phyloP scores from a whole-genome alignment of 1,140 invertebrate species.

The Orius insidiosus region DNA sequence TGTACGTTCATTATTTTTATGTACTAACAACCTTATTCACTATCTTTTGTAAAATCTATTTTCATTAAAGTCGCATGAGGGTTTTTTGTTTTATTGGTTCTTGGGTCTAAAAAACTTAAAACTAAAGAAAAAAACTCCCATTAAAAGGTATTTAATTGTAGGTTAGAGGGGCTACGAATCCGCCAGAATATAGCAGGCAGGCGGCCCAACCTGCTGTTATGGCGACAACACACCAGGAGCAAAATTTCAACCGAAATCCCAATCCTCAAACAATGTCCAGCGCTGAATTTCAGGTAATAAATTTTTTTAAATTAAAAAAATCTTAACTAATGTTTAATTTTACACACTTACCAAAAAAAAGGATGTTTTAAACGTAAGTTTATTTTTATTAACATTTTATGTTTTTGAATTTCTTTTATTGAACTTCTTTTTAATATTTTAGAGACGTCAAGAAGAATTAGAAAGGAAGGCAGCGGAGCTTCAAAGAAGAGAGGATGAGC shows the following conservation, averaged over 20 bases:
- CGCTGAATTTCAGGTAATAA: conserved; percentile 52
- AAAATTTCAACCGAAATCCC: conserved; percentile 34
- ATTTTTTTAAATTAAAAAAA: too few species aligned
- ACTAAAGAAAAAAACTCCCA: too few species aligned
- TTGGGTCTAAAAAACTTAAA: too few species aligned
- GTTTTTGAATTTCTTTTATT: background rate
- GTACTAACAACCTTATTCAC: background rate
- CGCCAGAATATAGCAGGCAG: conserved; percentile 19
- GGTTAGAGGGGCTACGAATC: conserved; percentile 25
- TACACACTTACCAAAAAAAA: background rate
- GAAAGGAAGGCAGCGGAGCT: conserved; percentile 74
- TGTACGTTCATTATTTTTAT: conserved; percentile 12
- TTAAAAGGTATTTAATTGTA: too few species aligned
- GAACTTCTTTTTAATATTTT: conserved; percentile 20
- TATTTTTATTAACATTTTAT: conserved; percentile 14
- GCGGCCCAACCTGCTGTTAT: conserved; percentile 49
- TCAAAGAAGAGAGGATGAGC: conserved; percentile 73
- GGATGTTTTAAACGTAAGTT: conserved; percentile 14
- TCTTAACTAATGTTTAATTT: too few species aligned
- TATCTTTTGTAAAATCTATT: background rate
- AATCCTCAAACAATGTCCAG: conserved; percentile 38
- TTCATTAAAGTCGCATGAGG: too few species aligned
- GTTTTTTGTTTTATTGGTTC: too few species aligned
- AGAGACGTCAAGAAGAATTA: conserved; percentile 67
- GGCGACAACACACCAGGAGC: conserved; percentile 39